Evolutionary conservation across 2,888 invertebrate genomes (phyloP).

Genomic region (Agonopterix subpropinquella): DNA sequence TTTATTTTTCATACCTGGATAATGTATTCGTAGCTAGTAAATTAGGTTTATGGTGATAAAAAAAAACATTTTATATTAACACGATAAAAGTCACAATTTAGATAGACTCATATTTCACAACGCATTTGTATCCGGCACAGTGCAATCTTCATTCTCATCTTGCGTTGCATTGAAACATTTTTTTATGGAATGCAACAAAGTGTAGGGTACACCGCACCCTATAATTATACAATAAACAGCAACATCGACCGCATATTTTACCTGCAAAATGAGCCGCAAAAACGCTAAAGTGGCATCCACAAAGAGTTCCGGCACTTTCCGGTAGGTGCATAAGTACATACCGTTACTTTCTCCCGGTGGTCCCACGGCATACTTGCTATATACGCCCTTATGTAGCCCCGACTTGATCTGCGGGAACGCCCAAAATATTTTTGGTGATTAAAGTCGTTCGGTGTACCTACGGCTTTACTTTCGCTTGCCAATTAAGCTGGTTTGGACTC

Average conservation of each 20-base stretch:
- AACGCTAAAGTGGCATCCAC: slow-evolving; percentile 37
- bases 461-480: slow-evolving; percentile 57
- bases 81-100: slow-evolving; percentile 4
- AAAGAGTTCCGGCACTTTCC: slow-evolving; percentile 52
- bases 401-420: slow-evolving; percentile 62
- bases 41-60: not conserved
- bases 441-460: slow-evolving; percentile 47
- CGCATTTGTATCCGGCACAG: not conserved
- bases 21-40: no score
- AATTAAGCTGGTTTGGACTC: slow-evolving; percentile 34
- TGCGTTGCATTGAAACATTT: slow-evolving; percentile 1
- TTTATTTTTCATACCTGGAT: no score
- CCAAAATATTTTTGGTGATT: slow-evolving; percentile 62
- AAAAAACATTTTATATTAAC: not conserved
- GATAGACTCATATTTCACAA: not conserved
- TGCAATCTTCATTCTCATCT: not conserved
- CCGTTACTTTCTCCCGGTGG: slow-evolving; percentile 59
- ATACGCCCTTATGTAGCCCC: slow-evolving; percentile 22
- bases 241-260: slow-evolving; percentile 41
- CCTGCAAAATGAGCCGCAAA: slow-evolving; percentile 46
- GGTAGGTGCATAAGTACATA: slow-evolving; percentile 12
- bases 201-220: slow-evolving; percentile 33
- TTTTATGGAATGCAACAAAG: slow-evolving; percentile 21
- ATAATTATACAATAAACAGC: slow-evolving; percentile 40
- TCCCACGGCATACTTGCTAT: slow-evolving; percentile 62